These are phyloP conservation scores for Sarcophaga bullata DNA, from an alignment of 1,140 invertebrate genomes.

Conservation along the genomic window DNA sequence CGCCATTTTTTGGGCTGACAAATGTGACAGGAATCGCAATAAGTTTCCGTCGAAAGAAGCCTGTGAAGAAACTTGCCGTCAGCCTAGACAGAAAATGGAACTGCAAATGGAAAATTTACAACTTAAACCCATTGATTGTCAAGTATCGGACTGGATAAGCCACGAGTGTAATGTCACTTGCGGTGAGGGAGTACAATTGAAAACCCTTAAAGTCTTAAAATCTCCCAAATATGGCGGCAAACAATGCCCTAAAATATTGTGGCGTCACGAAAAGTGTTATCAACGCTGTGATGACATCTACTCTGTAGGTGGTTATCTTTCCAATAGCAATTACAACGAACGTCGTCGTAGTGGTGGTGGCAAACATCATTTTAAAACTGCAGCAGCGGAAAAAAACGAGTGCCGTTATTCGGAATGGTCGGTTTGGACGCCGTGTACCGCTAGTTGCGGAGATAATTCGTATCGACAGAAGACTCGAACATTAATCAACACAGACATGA, in stretches of 20 bases:
- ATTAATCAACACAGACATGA: conserved; percentile 59
- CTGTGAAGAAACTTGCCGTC: conserved; percentile 64
- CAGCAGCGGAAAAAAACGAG: conserved; percentile 57
- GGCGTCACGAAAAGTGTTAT: conserved; percentile 58
- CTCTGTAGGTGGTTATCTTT: conserved; percentile 50
- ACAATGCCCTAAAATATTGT: conserved; percentile 73
- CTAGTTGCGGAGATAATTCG: conserved; percentile 69
- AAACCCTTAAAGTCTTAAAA: conserved; percentile 67
- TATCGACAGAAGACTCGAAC: conserved; percentile 59
- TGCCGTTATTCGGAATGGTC: conserved; percentile 74
- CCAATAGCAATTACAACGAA: background rate
- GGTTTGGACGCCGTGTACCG: conserved; percentile 73
- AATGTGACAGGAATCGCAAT: conserved; percentile 80
- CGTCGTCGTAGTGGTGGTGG: conserved; percentile 16
- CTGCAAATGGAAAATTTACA: conserved; percentile 50
- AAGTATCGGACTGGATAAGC: conserved; percentile 74
- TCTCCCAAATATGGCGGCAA: conserved; percentile 75
- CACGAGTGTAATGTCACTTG: conserved; percentile 73
- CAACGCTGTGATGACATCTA: conserved; percentile 63
- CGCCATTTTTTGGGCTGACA: conserved; percentile 77
- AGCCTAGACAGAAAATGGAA: conserved; percentile 54
- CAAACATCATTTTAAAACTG: conserved; percentile 35
- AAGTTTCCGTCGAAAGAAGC: conserved; percentile 72
- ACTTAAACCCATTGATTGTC: conserved; percentile 68
- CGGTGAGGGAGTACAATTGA: conserved; percentile 68